Conservation (phyloP, 2,113 vertebrate genomes). For the Oenanthe oenanthe region DNA sequence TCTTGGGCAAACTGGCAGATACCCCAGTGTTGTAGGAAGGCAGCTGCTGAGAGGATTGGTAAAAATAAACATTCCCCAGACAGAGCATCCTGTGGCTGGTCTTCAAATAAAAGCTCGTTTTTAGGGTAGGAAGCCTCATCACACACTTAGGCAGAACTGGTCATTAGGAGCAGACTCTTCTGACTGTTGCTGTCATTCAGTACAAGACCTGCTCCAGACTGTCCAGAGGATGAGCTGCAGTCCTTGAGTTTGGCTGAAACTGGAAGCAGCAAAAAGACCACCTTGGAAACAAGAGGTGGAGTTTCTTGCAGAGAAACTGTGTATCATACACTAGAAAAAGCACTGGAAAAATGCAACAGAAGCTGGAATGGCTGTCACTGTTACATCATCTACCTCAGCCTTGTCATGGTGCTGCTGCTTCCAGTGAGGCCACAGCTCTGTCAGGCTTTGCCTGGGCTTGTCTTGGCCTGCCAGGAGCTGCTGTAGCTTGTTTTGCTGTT, state of each 20-base stretch:
- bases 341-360: not conserved
- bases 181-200: not conserved
- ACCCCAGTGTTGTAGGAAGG: not conserved
- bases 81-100: not conserved
- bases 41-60: not conserved
- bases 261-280: not conserved
- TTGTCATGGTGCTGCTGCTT: not conserved
- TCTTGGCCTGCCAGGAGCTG: not conserved
- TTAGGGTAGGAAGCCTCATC: not conserved
- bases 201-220: not conserved
- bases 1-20: not conserved
- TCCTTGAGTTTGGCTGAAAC: not conserved
- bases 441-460: not conserved
- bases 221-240: not conserved
- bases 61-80: not conserved
- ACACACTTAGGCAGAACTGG: not conserved
- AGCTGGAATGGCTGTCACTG: not conserved
- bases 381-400: not conserved
- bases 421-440: not conserved
- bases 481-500: rapidly evolving
- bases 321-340: not conserved
- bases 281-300: not conserved
- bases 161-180: not conserved
- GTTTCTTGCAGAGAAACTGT: not conserved
- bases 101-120: not conserved